phyloP scores from a whole-genome alignment of 2,797 vertebrate species.

The Rousettus madagascariensis region DNA sequence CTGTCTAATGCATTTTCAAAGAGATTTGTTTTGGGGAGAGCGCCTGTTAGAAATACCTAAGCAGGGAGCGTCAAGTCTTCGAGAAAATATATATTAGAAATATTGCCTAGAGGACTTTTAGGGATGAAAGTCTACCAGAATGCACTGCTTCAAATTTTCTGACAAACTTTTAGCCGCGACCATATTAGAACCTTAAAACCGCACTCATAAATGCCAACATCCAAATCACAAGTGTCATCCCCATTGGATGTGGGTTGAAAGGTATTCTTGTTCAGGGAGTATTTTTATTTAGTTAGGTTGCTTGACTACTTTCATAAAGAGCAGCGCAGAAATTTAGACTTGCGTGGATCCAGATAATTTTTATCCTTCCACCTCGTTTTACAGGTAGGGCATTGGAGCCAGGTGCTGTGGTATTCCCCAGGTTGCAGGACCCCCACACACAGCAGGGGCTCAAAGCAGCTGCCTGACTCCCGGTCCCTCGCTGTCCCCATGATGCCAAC shows the following conservation, averaged over 20 bases:
- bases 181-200: slow-evolving; percentile 51
- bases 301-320: slow-evolving; percentile 32
- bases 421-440: background rate
- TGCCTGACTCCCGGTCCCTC: background rate
- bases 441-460: background rate
- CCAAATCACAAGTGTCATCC: background rate
- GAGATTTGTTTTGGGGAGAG: slow-evolving; percentile 73
- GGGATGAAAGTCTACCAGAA: slow-evolving; percentile 58
- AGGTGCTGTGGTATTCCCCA: background rate
- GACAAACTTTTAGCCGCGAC: slow-evolving; percentile 51
- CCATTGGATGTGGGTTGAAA: background rate
- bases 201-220: background rate
- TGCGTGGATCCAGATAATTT: background rate
- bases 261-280: background rate
- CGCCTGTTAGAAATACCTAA: slow-evolving; percentile 70
- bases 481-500: background rate
- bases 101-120: slow-evolving; percentile 63
- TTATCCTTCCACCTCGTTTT: background rate
- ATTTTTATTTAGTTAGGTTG: background rate
- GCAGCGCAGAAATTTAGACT: slow-evolving; percentile 23
- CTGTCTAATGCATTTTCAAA: slow-evolving; percentile 78
- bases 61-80: slow-evolving; percentile 61
- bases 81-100: slow-evolving; percentile 73
- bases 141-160: slow-evolving; percentile 51
- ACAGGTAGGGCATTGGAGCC: background rate